A percentile compares a stretch with the other conserved stretches of the same genome.
Conservation (phyloP, 2,888 invertebrate genomes). For the Lydus trimaculatus region DNA sequence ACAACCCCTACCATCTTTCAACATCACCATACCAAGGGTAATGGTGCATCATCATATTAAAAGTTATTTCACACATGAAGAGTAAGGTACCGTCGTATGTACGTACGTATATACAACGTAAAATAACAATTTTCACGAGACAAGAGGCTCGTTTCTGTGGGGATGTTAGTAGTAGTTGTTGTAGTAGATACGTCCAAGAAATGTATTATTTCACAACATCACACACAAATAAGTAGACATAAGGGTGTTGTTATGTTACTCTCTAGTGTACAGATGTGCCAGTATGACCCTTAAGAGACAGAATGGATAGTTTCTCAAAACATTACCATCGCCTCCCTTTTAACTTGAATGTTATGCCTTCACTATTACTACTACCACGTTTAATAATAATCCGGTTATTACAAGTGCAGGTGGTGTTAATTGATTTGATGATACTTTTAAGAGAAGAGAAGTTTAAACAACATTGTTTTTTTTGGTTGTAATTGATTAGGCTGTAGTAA, state of each 20-base stretch:
- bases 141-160: constrained; percentile 10
- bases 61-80: constrained; percentile 27
- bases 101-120: constrained; percentile 3
- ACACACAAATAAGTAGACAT: constrained; percentile 38
- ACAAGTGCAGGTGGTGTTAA: constrained; percentile 28
- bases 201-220: constrained; percentile 39
- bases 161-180: background rate
- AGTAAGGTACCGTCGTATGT: no score
- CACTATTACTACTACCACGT: no score
- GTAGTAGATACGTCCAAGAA: constrained; percentile 23
- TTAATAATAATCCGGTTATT: constrained; percentile 32
- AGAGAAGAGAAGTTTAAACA: background rate
- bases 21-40: constrained; percentile 27
- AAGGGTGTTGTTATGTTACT: constrained; percentile 38
- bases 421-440: constrained; percentile 16
- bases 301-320: background rate
- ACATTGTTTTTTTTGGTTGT: background rate
- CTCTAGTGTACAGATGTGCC: constrained; percentile 31
- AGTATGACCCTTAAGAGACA: constrained; percentile 34
- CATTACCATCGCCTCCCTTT: background rate
- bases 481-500: background rate
- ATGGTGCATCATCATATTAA: constrained; percentile 22
- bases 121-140: constrained; percentile 29
- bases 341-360: background rate
- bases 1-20: constrained; percentile 10